These are phyloP conservation scores for Diogma glabrata DNA, from an alignment of 2,888 invertebrate genomes.

Conservation along the genomic window DNA sequence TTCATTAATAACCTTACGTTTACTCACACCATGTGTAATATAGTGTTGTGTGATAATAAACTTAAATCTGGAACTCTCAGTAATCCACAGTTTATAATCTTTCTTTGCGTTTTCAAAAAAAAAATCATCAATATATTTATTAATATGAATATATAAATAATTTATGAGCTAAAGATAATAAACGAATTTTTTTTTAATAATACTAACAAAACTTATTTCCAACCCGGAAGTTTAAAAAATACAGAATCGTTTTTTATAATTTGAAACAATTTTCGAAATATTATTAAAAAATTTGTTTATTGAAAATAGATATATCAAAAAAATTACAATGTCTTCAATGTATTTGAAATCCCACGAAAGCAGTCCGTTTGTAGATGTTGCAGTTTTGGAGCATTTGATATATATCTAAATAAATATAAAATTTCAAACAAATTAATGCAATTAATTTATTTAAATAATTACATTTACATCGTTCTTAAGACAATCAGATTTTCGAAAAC, in stretches of 20 bases:
- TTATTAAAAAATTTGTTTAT: background rate
- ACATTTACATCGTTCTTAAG: slow-evolving; percentile 20
- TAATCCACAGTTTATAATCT: slow-evolving; percentile 56
- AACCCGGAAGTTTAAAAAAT: too few relatives aligned
- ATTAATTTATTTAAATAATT: background rate
- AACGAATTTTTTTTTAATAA: too few relatives aligned
- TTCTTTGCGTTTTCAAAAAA: too few relatives aligned
- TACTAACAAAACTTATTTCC: too few relatives aligned
- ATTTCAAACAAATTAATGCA: background rate
- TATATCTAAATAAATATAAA: slow-evolving; percentile 42
- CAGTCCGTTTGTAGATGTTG: slow-evolving; percentile 36
- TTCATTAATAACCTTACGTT: slow-evolving; percentile 14
- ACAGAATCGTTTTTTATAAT: too few relatives aligned
- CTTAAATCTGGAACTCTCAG: slow-evolving; percentile 53
- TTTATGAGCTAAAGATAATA: background rate
- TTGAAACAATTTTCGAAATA: background rate
- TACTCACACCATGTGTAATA: slow-evolving; percentile 62
- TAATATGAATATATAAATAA: background rate
- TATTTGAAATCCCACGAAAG: slow-evolving; percentile 31
- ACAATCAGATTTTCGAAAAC: slow-evolving; percentile 27
- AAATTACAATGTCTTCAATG: slow-evolving; percentile 48
- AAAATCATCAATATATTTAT: background rate
- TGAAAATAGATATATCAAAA: background rate
- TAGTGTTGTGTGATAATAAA: slow-evolving; percentile 42
- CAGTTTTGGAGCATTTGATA: slow-evolving; percentile 53